Evolutionary conservation across 2,888 invertebrate species (phyloP).

Genomic region (Macrophya annulata): DNA sequence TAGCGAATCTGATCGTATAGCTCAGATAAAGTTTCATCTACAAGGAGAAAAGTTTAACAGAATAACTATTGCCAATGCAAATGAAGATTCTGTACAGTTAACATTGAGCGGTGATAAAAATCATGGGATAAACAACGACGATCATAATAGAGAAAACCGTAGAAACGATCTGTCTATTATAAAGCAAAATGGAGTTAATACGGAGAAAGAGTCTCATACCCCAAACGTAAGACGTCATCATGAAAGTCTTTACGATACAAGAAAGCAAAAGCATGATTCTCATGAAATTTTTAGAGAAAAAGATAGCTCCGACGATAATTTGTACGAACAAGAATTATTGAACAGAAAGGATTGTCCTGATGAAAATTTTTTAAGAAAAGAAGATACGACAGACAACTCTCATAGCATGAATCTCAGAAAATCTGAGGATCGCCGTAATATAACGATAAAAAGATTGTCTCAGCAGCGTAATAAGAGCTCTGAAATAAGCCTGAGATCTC

Average conservation of each 20-base stretch:
- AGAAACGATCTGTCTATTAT: slow-evolving; percentile 24
- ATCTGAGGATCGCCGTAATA: slow-evolving; percentile 71
- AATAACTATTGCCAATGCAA: slow-evolving; percentile 47
- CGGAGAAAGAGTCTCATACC: slow-evolving; percentile 22
- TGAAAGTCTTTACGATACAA: slow-evolving; percentile 39
- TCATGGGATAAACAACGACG: slow-evolving; percentile 57
- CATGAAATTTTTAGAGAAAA: not conserved
- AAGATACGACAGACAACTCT: slow-evolving; percentile 59
- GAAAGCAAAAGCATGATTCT: slow-evolving; percentile 38
- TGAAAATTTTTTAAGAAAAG: slow-evolving; percentile 37
- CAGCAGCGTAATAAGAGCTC: slow-evolving; percentile 60
- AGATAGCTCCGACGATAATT: slow-evolving; percentile 40
- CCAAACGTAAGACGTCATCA: slow-evolving; percentile 27
- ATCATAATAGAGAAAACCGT: slow-evolving; percentile 29
- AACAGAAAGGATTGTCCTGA: slow-evolving; percentile 43
- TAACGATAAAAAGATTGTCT: slow-evolving; percentile 72
- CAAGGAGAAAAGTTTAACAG: slow-evolving; percentile 60
- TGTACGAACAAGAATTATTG: not conserved
- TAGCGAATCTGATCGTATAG: slow-evolving; percentile 24
- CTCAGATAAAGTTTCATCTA: slow-evolving; percentile 23
- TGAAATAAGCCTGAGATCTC: slow-evolving; percentile 64
- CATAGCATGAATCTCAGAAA: slow-evolving; percentile 63
- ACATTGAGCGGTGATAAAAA: not conserved
- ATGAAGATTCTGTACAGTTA: slow-evolving; percentile 13
- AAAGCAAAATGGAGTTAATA: slow-evolving; percentile 38